These are phyloP conservation scores for Calyptomena viridis DNA, from an alignment of 2,113 vertebrate species.

Conservation along the genomic window DNA sequence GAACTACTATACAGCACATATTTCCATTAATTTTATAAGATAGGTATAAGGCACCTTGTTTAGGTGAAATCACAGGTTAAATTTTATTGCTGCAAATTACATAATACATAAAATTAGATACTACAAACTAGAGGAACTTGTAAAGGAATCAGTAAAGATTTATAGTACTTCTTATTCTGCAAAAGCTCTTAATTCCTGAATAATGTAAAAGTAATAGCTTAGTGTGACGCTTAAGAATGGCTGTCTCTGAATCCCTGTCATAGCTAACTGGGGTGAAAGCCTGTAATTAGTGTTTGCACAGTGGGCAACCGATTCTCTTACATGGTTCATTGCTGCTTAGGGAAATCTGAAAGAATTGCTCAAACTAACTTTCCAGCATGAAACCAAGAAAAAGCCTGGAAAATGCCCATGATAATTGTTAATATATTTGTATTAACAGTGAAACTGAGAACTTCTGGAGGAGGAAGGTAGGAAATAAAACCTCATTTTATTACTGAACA, in stretches of 20 bases:
- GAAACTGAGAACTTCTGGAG: background rate
- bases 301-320: background rate
- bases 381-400: background rate
- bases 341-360: background rate
- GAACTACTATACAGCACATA: background rate
- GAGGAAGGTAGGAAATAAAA: background rate
- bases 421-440: background rate
- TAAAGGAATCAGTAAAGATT: background rate
- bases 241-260: background rate
- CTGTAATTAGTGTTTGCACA: slow-evolving; percentile 27
- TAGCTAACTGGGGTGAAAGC: background rate
- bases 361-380: background rate
- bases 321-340: background rate
- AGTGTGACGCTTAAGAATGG: background rate
- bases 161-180: background rate
- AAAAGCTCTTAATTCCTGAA: background rate
- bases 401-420: background rate
- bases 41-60: background rate
- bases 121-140: background rate
- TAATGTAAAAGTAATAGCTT: background rate
- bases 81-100: background rate
- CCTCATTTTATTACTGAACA: background rate
- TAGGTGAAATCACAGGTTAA: background rate
- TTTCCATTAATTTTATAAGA: background rate
- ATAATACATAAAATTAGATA: background rate